These are phyloP conservation scores for Rhinoraja longicauda DNA, from an alignment of 2,797 vertebrate species.

Conservation along the genomic window DNA sequence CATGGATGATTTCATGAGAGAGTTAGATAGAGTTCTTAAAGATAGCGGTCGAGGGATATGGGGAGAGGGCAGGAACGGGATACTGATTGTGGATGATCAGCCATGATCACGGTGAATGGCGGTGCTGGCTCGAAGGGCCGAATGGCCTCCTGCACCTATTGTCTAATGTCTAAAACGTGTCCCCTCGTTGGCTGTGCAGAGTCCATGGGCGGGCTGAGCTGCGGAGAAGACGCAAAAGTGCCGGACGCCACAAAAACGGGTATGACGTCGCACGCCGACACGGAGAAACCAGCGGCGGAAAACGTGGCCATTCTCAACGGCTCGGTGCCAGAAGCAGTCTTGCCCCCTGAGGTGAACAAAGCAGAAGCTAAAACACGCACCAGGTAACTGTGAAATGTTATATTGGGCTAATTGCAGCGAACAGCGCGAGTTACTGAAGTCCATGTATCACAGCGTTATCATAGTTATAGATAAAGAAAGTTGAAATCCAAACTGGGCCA, in stretches of 20 bases:
- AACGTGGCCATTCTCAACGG: neutral
- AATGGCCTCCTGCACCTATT: too few relatives aligned
- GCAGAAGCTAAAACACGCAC: constrained; percentile 11
- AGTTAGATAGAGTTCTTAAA: too few relatives aligned
- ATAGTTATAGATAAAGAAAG: too few relatives aligned
- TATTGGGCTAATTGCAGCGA: neutral
- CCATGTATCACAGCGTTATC: too few relatives aligned
- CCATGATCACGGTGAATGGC: too few relatives aligned
- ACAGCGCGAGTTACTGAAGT: neutral
- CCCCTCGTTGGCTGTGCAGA: neutral
- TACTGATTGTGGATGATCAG: too few relatives aligned
- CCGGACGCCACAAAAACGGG: neutral
- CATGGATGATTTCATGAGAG: too few relatives aligned
- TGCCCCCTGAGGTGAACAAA: neutral
- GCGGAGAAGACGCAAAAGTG: neutral
- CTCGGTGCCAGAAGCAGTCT: neutral
- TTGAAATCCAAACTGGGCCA: too few relatives aligned
- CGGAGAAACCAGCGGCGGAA: neutral
- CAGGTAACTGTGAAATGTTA: neutral
- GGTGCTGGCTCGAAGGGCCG: too few relatives aligned
- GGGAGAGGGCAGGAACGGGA: too few relatives aligned
- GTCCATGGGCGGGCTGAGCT: neutral
- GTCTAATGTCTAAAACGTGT: too few relatives aligned
- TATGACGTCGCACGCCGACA: neutral
- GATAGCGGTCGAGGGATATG: too few relatives aligned